phyloP scores from a whole-genome alignment of 2,888 invertebrate species.

The Syrphus vitripennis region DNA sequence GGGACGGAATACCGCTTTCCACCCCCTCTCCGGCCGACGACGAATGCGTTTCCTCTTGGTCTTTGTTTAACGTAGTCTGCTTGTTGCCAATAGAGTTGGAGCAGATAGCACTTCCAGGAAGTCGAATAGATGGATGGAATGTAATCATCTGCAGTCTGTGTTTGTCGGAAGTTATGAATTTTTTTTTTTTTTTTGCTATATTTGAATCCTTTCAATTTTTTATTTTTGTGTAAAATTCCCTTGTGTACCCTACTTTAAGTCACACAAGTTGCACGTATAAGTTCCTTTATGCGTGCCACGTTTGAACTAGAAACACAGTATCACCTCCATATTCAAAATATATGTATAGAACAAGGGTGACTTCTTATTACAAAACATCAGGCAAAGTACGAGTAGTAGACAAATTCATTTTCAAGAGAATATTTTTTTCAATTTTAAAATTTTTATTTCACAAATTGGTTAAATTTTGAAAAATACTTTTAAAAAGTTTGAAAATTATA shows the following conservation, averaged over 20 bases:
- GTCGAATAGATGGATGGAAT: slow-evolving; percentile 62
- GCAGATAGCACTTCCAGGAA: slow-evolving; percentile 26
- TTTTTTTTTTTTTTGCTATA: slow-evolving; percentile 2
- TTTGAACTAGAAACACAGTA: background rate
- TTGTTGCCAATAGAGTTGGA: slow-evolving; percentile 29
- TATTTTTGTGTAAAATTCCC: background rate
- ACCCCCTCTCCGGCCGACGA: background rate
- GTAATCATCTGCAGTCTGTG: slow-evolving; percentile 61
- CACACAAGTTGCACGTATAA: slow-evolving; percentile 42
- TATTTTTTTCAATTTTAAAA: slow-evolving; percentile 31
- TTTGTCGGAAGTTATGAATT: slow-evolving; percentile 64
- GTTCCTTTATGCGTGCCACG: slow-evolving; percentile 15
- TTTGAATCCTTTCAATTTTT: background rate
- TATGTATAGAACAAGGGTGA: slow-evolving; percentile 3
- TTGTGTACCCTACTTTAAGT: background rate
- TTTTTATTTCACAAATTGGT: slow-evolving; percentile 33
- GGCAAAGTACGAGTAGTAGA: background rate
- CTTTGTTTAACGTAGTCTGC: slow-evolving; percentile 20
- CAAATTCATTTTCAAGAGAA: slow-evolving; percentile 4
- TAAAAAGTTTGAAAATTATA: slow-evolving; percentile 29
- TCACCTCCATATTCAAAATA: background rate
- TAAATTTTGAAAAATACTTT: slow-evolving; percentile 25
- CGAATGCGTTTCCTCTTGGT: slow-evolving; percentile 20
- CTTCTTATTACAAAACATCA: background rate
- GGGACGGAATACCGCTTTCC: background rate